Evolutionary conservation across 2,888 invertebrate species (phyloP).

Genomic region (Aproaerema taeniolella): DNA sequence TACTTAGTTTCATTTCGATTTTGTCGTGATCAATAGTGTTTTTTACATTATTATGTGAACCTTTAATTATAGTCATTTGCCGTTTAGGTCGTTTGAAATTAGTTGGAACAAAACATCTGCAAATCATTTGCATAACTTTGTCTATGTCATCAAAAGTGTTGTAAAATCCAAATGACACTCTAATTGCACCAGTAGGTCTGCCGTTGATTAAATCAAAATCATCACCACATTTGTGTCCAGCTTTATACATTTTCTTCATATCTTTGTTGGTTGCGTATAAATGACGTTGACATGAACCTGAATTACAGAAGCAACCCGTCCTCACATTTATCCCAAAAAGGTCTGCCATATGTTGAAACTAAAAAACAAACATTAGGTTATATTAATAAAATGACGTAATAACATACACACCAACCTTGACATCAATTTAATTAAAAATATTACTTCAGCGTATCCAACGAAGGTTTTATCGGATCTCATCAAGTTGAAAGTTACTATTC

Average conservation of each 20-base stretch:
- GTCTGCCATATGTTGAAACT: slow-evolving; percentile 93
- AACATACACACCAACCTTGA: too few relatives aligned
- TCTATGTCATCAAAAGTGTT: slow-evolving; percentile 86
- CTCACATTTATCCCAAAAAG: slow-evolving; percentile 90
- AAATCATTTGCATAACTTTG: slow-evolving; percentile 84
- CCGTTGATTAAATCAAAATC: slow-evolving; percentile 90
- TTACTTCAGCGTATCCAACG: slow-evolving; percentile 93
- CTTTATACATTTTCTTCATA: slow-evolving; percentile 86
- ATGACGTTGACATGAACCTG: slow-evolving; percentile 93
- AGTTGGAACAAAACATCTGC: slow-evolving; percentile 81
- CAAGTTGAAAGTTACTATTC: slow-evolving; percentile 93
- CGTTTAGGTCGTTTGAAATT: slow-evolving; percentile 48
- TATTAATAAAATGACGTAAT: too few relatives aligned
- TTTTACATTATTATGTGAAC: not conserved
- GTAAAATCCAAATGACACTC: slow-evolving; percentile 96
- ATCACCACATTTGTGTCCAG: slow-evolving; percentile 95
- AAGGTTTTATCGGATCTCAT: slow-evolving; percentile 84
- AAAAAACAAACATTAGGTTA: slow-evolving; percentile 23
- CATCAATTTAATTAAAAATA: too few relatives aligned
- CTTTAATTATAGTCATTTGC: slow-evolving; percentile 20
- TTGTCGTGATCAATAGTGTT: not conserved
- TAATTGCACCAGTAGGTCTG: slow-evolving; percentile 92
- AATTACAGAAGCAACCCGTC: slow-evolving; percentile 98
- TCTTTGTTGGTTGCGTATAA: slow-evolving; percentile 82
- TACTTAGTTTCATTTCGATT: not conserved